Conservation (phyloP, 2,797 vertebrate species). For the Hoplostethus atlanticus region DNA sequence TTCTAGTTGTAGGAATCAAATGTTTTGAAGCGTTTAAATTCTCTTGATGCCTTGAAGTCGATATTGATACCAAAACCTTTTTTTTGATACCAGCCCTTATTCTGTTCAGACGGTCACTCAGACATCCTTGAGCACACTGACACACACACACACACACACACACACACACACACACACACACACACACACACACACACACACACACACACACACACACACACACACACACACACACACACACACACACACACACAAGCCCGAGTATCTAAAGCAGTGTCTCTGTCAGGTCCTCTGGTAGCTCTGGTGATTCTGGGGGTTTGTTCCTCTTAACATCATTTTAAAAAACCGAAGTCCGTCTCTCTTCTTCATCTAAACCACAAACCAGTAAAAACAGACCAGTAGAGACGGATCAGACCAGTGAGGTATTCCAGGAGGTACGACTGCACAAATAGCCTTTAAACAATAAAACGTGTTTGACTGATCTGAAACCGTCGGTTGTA, state of each 20-base stretch:
- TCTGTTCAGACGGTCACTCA: slow-evolving; percentile 16
- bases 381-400: slow-evolving; percentile 28
- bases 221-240: slow-evolving; percentile 6
- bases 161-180: too few species aligned
- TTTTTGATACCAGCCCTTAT: slow-evolving; percentile 8
- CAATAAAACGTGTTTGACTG: background rate
- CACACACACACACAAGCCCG: slow-evolving; percentile 13
- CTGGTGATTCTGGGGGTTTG: background rate
- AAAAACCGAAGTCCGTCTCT: background rate
- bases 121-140: slow-evolving; percentile 5
- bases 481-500: background rate
- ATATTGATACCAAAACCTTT: background rate
- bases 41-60: background rate
- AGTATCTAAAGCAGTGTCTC: background rate
- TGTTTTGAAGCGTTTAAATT: background rate
- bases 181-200: background rate
- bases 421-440: background rate
- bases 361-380: background rate
- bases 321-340: slow-evolving; percentile 11
- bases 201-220: slow-evolving; percentile 8
- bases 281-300: slow-evolving; percentile 1
- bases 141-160: background rate
- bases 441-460: background rate
- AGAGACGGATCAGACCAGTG: too few species aligned
- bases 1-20: background rate